Evolutionary conservation across 2,797 vertebrate genomes (phyloP), one percentile per base, ranked within the genome.

Genomic region (Enteromius fasciolatus): DNA sequence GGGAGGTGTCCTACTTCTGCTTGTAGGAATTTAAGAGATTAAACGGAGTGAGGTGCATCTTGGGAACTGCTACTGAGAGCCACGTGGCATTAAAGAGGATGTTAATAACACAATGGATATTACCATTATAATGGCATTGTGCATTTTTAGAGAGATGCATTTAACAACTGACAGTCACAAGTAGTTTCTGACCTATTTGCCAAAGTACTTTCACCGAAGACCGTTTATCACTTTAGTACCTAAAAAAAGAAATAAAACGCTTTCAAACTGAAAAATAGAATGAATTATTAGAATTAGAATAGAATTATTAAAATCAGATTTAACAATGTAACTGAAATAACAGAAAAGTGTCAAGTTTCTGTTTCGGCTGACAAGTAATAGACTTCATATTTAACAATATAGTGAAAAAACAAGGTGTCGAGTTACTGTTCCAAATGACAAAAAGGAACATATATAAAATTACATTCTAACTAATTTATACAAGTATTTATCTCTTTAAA

Each of bases 81-180:
- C 41, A 12, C 36, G 33, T 69, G 39, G 57, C 23, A 12, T 69
- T 83, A 69, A 80, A 73, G 76, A 85, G 78, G 73, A 67, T 75
- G 59, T 78, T 74, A 80, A 84, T 88, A 86, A 79, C 89, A 88
- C 88, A 82, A 76, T 77, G 73, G 84, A 88, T 84, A 88, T 86
- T 90, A 87, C 82, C 86, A 57, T 79, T 76, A 72, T 88, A 92
- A 92, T 91, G 61, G 52, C 84, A 87, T 88, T 88, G 67, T 44
- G 52, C 69, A 36, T 72, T 61, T 83, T 87, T 83, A 86, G 76
- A 69, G 68, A 82, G 52, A 69, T 69, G 61, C 79, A 89, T 90
- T 89, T 84, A 79, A 82, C 86, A 86, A 83, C 74, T 87, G 88
- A 87, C 88, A 90, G 83, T 48, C 64, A 12, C 87, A 84, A 85